A percentile compares a stretch with the other conserved stretches of the same genome.
phyloP scores from a whole-genome alignment of 2,797 vertebrate species.

The Coilia nasus region DNA sequence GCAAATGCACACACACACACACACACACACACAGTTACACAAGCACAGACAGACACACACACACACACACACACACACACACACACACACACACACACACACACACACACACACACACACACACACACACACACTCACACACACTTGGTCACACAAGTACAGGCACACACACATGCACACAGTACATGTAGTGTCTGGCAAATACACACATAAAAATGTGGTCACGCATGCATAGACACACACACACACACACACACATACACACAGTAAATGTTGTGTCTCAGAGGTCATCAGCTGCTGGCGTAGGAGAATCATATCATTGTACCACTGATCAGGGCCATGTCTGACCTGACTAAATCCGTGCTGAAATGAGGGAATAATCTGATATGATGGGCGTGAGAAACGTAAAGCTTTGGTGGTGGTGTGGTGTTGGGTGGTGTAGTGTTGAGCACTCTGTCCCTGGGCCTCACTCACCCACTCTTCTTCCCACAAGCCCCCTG shows the following conservation, averaged over 20 bases:
- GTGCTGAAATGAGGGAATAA: conserved; percentile 67
- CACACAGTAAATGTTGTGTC: neutral
- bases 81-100: conserved; percentile 25
- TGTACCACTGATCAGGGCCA: conserved; percentile 67
- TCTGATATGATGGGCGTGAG: conserved; percentile 69
- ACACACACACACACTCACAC: neutral
- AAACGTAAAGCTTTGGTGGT: conserved; percentile 52
- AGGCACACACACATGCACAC: conserved; percentile 23
- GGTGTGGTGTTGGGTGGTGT: neutral
- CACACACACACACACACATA: neutral
- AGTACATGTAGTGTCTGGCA: too few species aligned
- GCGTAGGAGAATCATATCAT: conserved; percentile 71
- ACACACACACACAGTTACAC: neutral
- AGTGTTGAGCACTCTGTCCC: neutral
- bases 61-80: conserved; percentile 45
- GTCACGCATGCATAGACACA: neutral
- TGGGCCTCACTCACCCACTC: conserved; percentile 58
- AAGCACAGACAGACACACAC: neutral
- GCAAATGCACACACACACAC: neutral
- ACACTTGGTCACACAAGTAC: neutral
- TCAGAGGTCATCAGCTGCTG: conserved; percentile 52
- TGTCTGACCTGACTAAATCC: conserved; percentile 63
- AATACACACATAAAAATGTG: conserved; percentile 31
- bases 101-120: neutral
- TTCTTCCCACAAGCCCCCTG: conserved; percentile 67